Conservation (phyloP, 2,888 invertebrate species). For the Orthosia gracilis region DNA sequence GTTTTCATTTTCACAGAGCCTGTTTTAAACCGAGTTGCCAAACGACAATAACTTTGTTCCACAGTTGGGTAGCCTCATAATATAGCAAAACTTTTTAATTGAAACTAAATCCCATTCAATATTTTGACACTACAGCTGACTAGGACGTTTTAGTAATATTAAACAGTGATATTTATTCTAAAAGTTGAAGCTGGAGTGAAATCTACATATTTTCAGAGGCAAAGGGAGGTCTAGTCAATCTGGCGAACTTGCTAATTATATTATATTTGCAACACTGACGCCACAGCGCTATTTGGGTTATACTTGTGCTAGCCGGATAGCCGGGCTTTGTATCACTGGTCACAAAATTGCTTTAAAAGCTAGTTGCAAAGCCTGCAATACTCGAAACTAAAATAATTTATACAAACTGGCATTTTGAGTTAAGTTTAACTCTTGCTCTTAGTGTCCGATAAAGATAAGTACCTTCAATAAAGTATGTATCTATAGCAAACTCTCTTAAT, state of each 20-base stretch:
- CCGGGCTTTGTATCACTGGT: neutral
- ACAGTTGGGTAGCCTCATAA: neutral
- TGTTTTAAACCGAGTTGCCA: neutral
- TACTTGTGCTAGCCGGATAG: constrained; percentile 16
- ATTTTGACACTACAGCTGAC: constrained; percentile 2
- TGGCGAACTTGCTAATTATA: constrained; percentile 39
- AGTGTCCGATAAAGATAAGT: neutral
- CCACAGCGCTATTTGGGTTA: constrained; percentile 14
- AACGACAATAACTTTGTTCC: neutral
- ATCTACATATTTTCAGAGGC: constrained; percentile 28
- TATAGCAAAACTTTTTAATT: constrained; percentile 14
- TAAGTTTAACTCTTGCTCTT: neutral
- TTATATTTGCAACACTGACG: constrained; percentile 14
- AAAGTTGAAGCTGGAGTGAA: constrained; percentile 13
- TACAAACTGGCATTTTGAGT: constrained; percentile 1
- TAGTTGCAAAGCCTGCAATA: constrained; percentile 9
- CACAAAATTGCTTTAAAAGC: constrained; percentile 23
- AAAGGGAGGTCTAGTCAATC: constrained; percentile 9
- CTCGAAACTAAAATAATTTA: neutral
- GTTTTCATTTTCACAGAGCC: neutral
- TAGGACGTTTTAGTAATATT: neutral
- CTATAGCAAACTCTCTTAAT: neutral
- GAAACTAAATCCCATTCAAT: constrained; percentile 24
- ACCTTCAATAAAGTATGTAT: neutral
- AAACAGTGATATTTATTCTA: constrained; percentile 6